These are phyloP conservation scores for Priocnemis perturbator DNA, from an alignment of 2,888 invertebrate genomes.

Conservation along the genomic window DNA sequence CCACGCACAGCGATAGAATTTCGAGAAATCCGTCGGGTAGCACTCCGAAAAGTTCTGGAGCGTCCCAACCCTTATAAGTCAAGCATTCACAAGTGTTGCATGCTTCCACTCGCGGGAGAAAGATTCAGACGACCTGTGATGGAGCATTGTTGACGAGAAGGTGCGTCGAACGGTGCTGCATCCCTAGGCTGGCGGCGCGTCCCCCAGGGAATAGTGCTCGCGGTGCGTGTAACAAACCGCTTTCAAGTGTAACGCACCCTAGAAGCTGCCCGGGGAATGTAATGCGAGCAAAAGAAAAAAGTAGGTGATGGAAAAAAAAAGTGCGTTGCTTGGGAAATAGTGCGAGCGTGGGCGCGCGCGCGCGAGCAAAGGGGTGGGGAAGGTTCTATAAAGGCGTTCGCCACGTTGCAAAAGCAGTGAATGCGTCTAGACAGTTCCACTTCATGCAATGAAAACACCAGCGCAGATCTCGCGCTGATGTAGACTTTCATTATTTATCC, in stretches of 20 bases:
- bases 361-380: not conserved
- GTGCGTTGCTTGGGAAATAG: not conserved
- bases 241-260: slow-evolving; percentile 21
- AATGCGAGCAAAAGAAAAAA: slow-evolving; percentile 9
- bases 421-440: slow-evolving; percentile 70
- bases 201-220: no score
- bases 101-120: no score
- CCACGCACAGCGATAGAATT: no score
- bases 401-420: slow-evolving; percentile 57
- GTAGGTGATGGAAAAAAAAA: slow-evolving; percentile 1
- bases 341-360: not conserved
- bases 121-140: no score
- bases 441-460: slow-evolving; percentile 68
- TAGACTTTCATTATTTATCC: slow-evolving; percentile 59
- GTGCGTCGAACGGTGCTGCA: no score
- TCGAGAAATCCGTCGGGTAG: no score
- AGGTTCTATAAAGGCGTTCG: slow-evolving; percentile 56
- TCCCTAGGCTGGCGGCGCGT: no score
- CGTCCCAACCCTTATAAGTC: no score
- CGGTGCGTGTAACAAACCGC: slow-evolving; percentile 3
- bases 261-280: slow-evolving; percentile 9
- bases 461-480: slow-evolving; percentile 55
- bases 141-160: no score
- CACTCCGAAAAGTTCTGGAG: no score
- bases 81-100: no score